phyloP scores from a whole-genome alignment of 2,113 vertebrate species.

The Conger conger region DNA sequence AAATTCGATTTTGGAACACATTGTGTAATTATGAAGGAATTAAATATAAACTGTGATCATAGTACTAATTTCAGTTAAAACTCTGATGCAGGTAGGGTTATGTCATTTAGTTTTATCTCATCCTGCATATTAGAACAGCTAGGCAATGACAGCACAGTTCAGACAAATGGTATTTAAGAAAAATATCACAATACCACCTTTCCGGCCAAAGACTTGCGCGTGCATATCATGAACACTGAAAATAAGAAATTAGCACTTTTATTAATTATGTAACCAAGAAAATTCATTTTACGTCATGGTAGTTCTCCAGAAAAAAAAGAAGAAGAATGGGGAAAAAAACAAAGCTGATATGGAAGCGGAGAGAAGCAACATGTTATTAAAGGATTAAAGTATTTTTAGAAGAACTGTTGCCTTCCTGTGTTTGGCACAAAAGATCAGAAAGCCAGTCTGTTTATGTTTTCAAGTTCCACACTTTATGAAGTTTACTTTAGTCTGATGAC shows the following conservation, averaged over 20 bases:
- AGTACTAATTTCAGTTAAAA: background rate
- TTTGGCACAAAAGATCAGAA: background rate
- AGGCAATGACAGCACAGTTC: background rate
- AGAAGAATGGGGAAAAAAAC: background rate
- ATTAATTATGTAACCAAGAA: no score
- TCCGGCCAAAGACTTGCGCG: background rate
- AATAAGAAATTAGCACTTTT: no score
- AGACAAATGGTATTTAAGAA: background rate
- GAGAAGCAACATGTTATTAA: background rate
- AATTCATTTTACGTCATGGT: conserved; percentile 26
- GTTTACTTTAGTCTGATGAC: background rate
- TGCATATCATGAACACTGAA: background rate
- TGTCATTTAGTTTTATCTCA: background rate
- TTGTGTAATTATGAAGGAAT: background rate
- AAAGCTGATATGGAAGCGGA: background rate
- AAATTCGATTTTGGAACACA: background rate
- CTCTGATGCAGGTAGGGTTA: background rate
- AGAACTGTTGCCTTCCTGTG: background rate
- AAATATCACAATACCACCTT: background rate
- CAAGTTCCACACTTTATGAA: background rate
- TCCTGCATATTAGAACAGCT: background rate
- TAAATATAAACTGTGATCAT: background rate
- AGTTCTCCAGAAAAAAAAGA: background rate
- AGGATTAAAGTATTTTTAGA: conserved; percentile 8
- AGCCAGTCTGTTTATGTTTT: background rate